Evolutionary conservation across 2,797 vertebrate species (phyloP).

Genomic region (Chromis chromis): DNA sequence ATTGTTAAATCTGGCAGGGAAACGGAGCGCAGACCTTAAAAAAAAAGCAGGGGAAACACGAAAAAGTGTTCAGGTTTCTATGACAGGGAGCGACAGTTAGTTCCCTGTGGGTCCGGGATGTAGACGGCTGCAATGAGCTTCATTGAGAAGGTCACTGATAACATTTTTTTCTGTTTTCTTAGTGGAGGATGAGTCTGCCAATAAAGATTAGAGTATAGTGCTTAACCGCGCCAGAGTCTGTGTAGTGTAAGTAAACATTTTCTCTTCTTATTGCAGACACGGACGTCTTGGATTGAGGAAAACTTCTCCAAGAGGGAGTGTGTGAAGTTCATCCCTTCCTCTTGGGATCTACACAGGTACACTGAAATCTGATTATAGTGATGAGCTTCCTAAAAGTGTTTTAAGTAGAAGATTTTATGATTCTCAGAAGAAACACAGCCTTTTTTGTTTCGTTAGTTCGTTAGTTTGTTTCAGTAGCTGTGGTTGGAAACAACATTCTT

Average conservation of each 20-base stretch:
- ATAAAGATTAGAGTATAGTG: background rate
- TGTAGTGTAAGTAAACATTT: conserved; percentile 22
- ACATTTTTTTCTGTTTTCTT: conserved; percentile 25
- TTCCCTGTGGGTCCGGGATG: conserved; percentile 7
- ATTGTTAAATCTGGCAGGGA: conserved; percentile 66
- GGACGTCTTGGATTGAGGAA: conserved; percentile 93
- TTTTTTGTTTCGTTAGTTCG: conserved; percentile 14
- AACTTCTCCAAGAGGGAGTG: conserved; percentile 94
- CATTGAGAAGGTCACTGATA: conserved; percentile 60
- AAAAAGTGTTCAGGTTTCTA: conserved; percentile 14
- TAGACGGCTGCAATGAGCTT: conserved; percentile 57
- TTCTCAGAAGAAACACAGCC: conserved; percentile 29
- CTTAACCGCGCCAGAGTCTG: background rate
- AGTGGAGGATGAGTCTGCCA: conserved; percentile 13
- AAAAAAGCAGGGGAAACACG: conserved; percentile 20
- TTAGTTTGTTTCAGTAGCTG: conserved; percentile 32
- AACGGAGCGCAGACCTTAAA: conserved; percentile 25
- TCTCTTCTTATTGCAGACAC: conserved; percentile 78
- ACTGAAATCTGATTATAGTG: conserved; percentile 10
- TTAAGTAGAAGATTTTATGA: conserved; percentile 23
- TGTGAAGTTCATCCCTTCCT: conserved; percentile 88
- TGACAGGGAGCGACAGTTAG: conserved; percentile 1
- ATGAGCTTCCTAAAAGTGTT: conserved; percentile 2
- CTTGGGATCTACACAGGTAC: conserved; percentile 93
- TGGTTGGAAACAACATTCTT: conserved; percentile 33